These are phyloP conservation scores for Meteorus cinctellus DNA, from an alignment of 2,888 invertebrate genomes.

Conservation along the genomic window DNA sequence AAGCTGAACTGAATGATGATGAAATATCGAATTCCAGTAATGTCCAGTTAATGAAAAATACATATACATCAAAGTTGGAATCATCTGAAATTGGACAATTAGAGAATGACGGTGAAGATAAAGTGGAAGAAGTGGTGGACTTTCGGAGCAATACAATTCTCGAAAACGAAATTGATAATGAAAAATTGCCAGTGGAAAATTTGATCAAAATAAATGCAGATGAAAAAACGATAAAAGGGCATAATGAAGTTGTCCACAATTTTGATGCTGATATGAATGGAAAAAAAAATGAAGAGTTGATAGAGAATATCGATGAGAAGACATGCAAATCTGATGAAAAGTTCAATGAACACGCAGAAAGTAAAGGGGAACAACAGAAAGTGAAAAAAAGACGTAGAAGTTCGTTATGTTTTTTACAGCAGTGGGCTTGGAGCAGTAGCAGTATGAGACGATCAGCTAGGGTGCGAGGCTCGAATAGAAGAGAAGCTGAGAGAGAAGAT, in stretches of 20 bases:
- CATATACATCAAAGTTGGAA: slow-evolving; percentile 59
- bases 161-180: slow-evolving; percentile 45
- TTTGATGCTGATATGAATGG: slow-evolving; percentile 52
- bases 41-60: slow-evolving; percentile 65
- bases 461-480: slow-evolving; percentile 74
- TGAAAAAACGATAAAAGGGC: slow-evolving; percentile 73
- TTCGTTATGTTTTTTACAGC: slow-evolving; percentile 82
- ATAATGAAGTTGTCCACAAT: slow-evolving; percentile 62
- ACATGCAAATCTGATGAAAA: slow-evolving; percentile 61
- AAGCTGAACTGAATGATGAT: slow-evolving; percentile 59
- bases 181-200: slow-evolving; percentile 38
- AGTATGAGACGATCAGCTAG: slow-evolving; percentile 72
- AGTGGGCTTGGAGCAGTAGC: slow-evolving; percentile 85
- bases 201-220: slow-evolving; percentile 64
- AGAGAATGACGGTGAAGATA: slow-evolving; percentile 53
- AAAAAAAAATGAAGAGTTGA: slow-evolving; percentile 55
- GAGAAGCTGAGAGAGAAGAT: slow-evolving; percentile 77
- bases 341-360: slow-evolving; percentile 67
- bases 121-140: slow-evolving; percentile 48
- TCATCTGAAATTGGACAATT: slow-evolving; percentile 55
- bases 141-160: slow-evolving; percentile 43
- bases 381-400: slow-evolving; percentile 81
- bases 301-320: slow-evolving; percentile 60
- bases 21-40: slow-evolving; percentile 65
- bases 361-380: slow-evolving; percentile 75